Conservation (phyloP, 2,113 vertebrate species). For the Micronycteris hirsuta region DNA sequence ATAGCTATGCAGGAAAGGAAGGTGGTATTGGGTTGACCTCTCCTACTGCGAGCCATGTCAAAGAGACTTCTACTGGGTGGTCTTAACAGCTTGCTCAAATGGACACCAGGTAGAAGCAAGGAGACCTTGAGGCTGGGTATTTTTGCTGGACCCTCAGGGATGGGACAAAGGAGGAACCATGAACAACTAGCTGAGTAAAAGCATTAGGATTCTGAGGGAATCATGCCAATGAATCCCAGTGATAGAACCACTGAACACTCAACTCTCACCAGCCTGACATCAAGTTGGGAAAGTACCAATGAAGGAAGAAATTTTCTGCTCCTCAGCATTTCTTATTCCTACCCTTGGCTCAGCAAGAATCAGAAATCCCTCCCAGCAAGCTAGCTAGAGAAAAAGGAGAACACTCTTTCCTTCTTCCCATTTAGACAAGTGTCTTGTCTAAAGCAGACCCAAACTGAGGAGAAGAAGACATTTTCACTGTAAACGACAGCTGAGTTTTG, state of each 20-base stretch:
- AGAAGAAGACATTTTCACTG: background rate
- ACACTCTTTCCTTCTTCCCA: no score
- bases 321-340: background rate
- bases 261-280: background rate
- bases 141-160: background rate
- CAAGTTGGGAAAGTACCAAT: no score
- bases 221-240: background rate
- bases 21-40: no score
- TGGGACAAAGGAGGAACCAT: background rate
- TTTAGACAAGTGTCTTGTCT: background rate
- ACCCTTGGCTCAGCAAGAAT: background rate
- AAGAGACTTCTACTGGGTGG: background rate
- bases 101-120: background rate
- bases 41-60: background rate
- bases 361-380: background rate
- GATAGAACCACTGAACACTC: accelerated
- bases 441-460: background rate
- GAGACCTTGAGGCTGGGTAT: background rate
- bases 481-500: background rate
- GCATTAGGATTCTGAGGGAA: no score
- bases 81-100: background rate
- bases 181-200: background rate
- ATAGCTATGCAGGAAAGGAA: background rate
- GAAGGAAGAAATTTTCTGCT: background rate
- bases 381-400: background rate